Evolutionary conservation across 2,797 vertebrate species (phyloP).

Genomic region (Hapalemur alaotrensis): DNA sequence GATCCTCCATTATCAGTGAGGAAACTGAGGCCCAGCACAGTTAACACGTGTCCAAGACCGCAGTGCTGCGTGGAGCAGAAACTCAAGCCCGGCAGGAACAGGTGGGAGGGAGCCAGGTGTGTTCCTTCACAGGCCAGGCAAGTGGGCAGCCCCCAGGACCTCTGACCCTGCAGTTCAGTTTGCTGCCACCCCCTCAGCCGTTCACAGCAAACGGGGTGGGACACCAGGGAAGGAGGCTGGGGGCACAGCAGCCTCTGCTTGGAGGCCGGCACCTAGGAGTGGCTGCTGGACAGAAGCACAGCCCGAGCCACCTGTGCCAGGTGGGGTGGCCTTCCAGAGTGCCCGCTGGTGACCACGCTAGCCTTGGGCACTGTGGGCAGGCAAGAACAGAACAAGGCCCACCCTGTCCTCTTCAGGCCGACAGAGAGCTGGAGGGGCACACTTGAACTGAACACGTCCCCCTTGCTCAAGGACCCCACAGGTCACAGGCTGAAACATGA

Average conservation of each 20-base stretch:
- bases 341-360: fast-evolving
- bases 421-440: neutral
- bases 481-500: fast-evolving
- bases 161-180: neutral
- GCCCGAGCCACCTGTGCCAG: neutral
- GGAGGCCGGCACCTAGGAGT: fast-evolving
- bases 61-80: neutral
- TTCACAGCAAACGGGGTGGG: neutral
- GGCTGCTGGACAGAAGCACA: neutral
- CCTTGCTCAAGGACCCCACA: fast-evolving
- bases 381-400: neutral
- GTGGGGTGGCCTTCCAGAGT: neutral
- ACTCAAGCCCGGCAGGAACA: neutral
- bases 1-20: neutral
- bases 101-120: neutral
- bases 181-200: neutral
- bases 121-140: neutral
- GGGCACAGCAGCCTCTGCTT: neutral
- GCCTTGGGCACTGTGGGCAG: neutral
- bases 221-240: neutral
- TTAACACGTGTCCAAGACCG: fast-evolving
- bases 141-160: neutral
- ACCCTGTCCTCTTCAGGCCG: neutral
- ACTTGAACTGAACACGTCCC: fast-evolving
- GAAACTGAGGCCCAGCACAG: neutral